phyloP scores from a whole-genome alignment of 2,797 vertebrate species.

The Graptemys geographica region DNA sequence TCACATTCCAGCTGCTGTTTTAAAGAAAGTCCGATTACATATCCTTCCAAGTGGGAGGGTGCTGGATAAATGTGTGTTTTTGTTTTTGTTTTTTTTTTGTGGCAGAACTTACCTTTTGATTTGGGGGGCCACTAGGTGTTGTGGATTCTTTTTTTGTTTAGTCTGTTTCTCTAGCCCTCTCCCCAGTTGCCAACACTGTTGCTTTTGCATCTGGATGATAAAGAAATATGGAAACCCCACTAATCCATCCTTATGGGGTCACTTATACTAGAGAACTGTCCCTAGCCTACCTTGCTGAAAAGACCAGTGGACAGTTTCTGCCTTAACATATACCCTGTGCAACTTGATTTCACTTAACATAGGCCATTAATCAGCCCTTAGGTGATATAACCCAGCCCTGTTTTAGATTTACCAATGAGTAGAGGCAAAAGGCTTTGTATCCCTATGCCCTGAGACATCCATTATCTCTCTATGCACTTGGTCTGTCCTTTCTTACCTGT shows the following conservation, averaged over 20 bases:
- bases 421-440: background rate
- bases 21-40: background rate
- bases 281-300: rapidly evolving
- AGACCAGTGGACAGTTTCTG: rapidly evolving
- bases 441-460: background rate
- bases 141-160: background rate
- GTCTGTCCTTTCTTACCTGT: background rate
- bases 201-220: background rate
- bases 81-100: background rate
- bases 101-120: background rate
- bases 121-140: background rate
- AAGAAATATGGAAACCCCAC: background rate
- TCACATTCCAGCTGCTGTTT: background rate
- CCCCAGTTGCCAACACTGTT: background rate
- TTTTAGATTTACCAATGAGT: background rate
- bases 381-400: no score
- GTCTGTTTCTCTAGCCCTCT: no score
- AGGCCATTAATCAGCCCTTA: background rate
- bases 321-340: rapidly evolving
- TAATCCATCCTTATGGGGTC: rapidly evolving
- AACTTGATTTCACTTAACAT: background rate
- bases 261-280: rapidly evolving
- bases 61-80: no score
- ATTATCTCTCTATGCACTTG: background rate
- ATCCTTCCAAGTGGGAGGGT: no score